phyloP scores from a whole-genome alignment of 1,140 invertebrate genomes.

The Ceratosolen fusciceps region DNA sequence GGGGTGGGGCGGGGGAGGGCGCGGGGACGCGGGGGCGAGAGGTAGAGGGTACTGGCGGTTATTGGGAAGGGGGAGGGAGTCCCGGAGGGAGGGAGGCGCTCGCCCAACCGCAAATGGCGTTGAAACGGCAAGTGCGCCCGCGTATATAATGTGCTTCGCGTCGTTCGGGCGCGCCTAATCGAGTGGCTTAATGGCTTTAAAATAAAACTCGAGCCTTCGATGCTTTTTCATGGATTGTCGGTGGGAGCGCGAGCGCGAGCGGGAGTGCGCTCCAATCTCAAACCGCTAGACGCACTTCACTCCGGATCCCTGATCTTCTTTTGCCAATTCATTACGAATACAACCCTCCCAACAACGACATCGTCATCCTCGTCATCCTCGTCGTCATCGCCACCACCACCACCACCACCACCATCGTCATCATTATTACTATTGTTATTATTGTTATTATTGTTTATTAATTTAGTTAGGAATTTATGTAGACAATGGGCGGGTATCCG shows the following conservation, averaged over 20 bases:
- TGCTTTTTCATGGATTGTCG: neutral
- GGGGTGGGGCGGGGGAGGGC: neutral
- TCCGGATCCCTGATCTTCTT: neutral
- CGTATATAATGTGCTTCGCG: neutral
- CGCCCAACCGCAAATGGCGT: neutral
- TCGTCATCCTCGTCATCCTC: too few species aligned
- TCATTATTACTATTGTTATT: too few species aligned
- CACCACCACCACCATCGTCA: too few species aligned
- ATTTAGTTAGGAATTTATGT: too few species aligned
- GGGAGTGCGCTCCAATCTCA: neutral
- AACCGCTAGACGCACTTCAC: neutral
- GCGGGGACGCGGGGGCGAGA: neutral
- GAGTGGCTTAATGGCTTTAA: neutral
- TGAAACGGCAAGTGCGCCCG: neutral
- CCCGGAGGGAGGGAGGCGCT: too few species aligned
- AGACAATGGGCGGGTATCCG: too few species aligned
- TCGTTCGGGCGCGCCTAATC: neutral
- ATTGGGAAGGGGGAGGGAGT: too few species aligned
- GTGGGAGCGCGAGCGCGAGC: neutral
- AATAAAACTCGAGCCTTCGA: constrained; percentile 2
- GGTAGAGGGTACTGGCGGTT: too few species aligned
- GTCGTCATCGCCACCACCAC: too few species aligned
- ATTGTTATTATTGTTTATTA: too few species aligned
- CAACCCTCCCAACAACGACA: too few species aligned
- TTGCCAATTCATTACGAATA: neutral